Conservation (phyloP, 2,888 invertebrate species). For the Scaptomyza caliginosa region DNA sequence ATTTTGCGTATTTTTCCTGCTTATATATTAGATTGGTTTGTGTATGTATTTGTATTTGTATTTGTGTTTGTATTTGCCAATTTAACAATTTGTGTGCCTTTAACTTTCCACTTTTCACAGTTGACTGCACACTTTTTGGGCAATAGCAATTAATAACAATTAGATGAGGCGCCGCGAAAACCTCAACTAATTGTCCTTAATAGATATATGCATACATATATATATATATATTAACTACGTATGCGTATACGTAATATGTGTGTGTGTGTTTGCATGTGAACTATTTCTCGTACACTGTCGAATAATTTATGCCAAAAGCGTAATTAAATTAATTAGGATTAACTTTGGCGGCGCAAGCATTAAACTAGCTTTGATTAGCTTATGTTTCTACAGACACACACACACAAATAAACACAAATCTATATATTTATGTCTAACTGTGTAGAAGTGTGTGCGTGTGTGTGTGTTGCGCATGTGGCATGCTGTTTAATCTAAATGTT, state of each 20-base stretch:
- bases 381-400: constrained; percentile 52
- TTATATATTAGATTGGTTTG: too few relatives aligned
- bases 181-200: constrained; percentile 65
- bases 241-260: constrained; percentile 1
- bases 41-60: neutral
- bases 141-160: constrained; percentile 69
- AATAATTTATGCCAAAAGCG: constrained; percentile 77
- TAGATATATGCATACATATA: constrained; percentile 30
- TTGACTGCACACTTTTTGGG: constrained; percentile 34
- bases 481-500: constrained; percentile 72
- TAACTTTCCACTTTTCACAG: constrained; percentile 20
- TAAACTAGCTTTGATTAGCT: constrained; percentile 80
- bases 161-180: constrained; percentile 56
- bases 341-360: constrained; percentile 78
- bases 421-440: constrained; percentile 52
- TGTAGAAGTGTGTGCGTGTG: constrained; percentile 3
- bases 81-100: neutral
- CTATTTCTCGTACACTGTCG: constrained; percentile 55
- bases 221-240: constrained; percentile 3
- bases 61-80: neutral
- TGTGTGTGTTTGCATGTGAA: constrained; percentile 25
- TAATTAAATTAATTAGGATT: constrained; percentile 80
- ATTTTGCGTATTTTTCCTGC: constrained; percentile 2
- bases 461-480: constrained; percentile 49
- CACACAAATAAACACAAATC: constrained; percentile 43